A percentile compares a stretch with the other conserved stretches of the same genome.
phyloP scores from a whole-genome alignment of 2,888 invertebrate species.

The Hipparchia semele region DNA sequence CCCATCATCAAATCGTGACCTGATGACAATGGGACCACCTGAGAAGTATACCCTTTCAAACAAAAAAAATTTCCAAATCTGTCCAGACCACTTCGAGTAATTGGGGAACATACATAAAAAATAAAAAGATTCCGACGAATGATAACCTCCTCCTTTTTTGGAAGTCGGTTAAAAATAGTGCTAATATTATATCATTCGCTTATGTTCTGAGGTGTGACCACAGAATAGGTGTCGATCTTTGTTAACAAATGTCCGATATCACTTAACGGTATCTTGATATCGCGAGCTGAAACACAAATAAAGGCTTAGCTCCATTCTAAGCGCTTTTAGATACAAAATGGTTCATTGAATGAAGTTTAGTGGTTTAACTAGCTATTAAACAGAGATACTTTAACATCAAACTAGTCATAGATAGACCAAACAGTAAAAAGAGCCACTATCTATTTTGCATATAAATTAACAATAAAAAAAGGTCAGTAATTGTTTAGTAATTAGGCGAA shows the following conservation, averaged over 20 bases:
- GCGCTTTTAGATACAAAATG: slow-evolving; percentile 17
- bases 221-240: slow-evolving; percentile 5
- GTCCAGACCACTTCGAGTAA: no score
- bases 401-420: not conserved
- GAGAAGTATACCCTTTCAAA: no score
- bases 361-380: slow-evolving; percentile 4
- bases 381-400: not conserved
- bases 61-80: no score
- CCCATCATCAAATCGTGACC: no score
- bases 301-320: slow-evolving; percentile 12
- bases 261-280: slow-evolving; percentile 19
- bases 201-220: not conserved
- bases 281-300: slow-evolving; percentile 12
- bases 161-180: not conserved
- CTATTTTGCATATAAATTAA: not conserved
- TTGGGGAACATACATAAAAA: no score
- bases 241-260: slow-evolving; percentile 25
- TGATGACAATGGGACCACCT: no score
- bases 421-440: not conserved
- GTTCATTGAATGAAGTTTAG: slow-evolving; percentile 2
- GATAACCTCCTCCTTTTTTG: no score
- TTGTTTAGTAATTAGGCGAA: no score
- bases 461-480: no score
- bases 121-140: no score
- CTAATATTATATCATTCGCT: slow-evolving; percentile 10